phyloP scores from a whole-genome alignment of 1,140 invertebrate species.

The Muscidifurax raptorellus region DNA sequence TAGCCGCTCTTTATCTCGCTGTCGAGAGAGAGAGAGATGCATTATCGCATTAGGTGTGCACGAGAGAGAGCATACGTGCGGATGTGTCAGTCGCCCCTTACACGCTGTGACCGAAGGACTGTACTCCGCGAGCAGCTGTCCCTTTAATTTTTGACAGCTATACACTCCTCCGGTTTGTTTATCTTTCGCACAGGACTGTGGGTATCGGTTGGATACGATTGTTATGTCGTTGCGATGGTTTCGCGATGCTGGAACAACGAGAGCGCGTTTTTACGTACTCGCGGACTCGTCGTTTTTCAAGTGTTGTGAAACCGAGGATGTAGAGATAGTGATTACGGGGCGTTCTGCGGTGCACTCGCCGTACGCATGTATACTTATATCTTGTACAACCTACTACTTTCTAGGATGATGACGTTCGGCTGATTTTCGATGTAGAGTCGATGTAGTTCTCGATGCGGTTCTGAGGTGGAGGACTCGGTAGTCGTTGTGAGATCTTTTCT shows the following conservation, averaged over 20 bases:
- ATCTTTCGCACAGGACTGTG: too few species aligned
- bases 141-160: slow-evolving; percentile 1
- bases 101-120: background rate
- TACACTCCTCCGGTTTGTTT: background rate
- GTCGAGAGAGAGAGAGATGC: too few species aligned
- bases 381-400: background rate
- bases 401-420: background rate
- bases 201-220: too few species aligned
- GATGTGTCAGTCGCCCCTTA: background rate
- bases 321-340: background rate
- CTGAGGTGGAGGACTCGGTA: too few species aligned
- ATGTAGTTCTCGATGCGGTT: too few species aligned
- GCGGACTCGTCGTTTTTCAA: background rate
- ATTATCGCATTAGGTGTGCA: too few species aligned
- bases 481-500: too few species aligned
- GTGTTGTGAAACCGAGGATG: background rate
- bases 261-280: too few species aligned
- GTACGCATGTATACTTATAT: background rate
- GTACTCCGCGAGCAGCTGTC: background rate
- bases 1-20: too few species aligned
- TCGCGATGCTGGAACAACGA: too few species aligned
- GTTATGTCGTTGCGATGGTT: background rate
- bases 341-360: background rate
- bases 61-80: background rate
- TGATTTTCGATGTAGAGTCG: too few species aligned